phyloP scores from a whole-genome alignment of 2,888 invertebrate species.

The Onchidella celtica region DNA sequence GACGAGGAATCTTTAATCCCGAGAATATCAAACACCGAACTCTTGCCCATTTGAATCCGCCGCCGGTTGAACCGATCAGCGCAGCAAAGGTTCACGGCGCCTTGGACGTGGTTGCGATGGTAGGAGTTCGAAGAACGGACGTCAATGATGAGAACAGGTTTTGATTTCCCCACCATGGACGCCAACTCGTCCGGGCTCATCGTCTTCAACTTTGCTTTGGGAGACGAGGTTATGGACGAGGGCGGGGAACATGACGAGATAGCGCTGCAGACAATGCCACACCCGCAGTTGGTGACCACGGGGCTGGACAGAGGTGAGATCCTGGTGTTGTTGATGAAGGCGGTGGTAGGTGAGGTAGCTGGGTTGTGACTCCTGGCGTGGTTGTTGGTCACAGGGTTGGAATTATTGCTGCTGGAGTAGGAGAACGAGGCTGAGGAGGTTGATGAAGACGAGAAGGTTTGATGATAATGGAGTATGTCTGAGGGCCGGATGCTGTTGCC shows the following conservation, averaged over 20 bases:
- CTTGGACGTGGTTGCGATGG: constrained; percentile 86
- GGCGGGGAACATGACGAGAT: constrained; percentile 38
- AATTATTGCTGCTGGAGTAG: neutral
- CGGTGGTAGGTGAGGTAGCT: constrained; percentile 42
- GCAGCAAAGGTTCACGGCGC: constrained; percentile 86
- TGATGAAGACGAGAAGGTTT: constrained; percentile 22
- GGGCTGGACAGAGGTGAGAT: constrained; percentile 53
- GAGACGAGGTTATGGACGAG: constrained; percentile 42
- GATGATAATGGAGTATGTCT: constrained; percentile 32
- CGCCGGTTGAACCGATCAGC: constrained; percentile 86
- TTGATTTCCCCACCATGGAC: constrained; percentile 61
- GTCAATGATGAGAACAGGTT: constrained; percentile 83
- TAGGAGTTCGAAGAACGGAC: constrained; percentile 87
- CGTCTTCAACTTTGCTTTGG: constrained; percentile 54
- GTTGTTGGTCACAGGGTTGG: constrained; percentile 13
- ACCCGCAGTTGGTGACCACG: constrained; percentile 46
- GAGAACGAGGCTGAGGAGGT: constrained; percentile 9
- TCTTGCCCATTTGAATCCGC: constrained; percentile 86
- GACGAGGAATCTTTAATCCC: constrained; percentile 82
- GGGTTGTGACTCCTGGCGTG: constrained; percentile 2
- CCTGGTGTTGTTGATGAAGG: constrained; percentile 22
- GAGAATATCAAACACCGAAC: constrained; percentile 85
- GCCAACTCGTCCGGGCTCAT: constrained; percentile 69
- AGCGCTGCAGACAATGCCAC: constrained; percentile 45
- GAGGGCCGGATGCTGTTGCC: constrained; percentile 17